Conservation (phyloP, 1,140 invertebrate species). For the Leucophenga varia region DNA sequence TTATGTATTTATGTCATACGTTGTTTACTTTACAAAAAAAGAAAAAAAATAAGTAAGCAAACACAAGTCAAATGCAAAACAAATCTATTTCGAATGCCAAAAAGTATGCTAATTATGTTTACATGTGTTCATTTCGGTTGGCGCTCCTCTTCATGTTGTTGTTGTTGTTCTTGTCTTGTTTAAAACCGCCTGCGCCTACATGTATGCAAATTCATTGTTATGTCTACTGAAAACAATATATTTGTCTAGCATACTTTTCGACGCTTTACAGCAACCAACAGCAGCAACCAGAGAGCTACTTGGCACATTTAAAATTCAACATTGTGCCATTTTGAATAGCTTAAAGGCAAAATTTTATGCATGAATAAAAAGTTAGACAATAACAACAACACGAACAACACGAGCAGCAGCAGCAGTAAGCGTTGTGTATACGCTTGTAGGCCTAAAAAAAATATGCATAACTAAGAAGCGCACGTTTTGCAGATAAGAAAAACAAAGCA, state of each 20-base stretch:
- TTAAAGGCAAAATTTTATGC: slow-evolving; percentile 34
- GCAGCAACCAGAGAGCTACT: slow-evolving; percentile 8
- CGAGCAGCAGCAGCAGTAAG: slow-evolving; percentile 19
- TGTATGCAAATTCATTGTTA: no score
- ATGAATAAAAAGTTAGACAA: slow-evolving; percentile 9
- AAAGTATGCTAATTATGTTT: slow-evolving; percentile 7
- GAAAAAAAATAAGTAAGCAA: no score
- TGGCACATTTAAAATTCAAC: slow-evolving; percentile 23
- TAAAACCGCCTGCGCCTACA: not conserved
- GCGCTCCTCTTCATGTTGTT: not conserved
- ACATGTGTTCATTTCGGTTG: slow-evolving; percentile 2
- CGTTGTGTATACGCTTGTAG: slow-evolving; percentile 37
- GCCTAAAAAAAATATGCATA: slow-evolving; percentile 51
- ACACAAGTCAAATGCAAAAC: no score
- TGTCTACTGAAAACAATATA: no score
- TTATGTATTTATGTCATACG: no score
- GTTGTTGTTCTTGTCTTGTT: not conserved
- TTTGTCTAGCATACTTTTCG: no score
- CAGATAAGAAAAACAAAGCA: slow-evolving; percentile 38
- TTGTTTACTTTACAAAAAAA: no score
- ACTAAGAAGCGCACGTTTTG: slow-evolving; percentile 46
- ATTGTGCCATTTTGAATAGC: slow-evolving; percentile 41
- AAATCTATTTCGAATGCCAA: not conserved
- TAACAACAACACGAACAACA: slow-evolving; percentile 12
- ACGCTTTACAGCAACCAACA: no score